Percentiles rank a stretch among this genome's conserved stretches.
Conservation (phyloP, 2,113 vertebrate species). For the Acrocephalus arundinaceus region DNA sequence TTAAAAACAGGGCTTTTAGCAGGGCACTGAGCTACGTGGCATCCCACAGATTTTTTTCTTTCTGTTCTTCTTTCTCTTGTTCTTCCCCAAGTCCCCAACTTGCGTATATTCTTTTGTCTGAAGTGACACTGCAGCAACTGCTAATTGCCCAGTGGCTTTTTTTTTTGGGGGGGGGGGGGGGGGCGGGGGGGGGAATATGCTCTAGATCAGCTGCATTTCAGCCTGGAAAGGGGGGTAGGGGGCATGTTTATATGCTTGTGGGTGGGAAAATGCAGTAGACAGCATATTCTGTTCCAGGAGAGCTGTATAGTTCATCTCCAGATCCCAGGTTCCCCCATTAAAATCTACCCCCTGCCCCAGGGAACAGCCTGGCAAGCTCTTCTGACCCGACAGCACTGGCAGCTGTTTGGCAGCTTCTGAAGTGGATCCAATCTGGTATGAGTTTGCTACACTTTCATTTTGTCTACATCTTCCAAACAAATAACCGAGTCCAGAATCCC, state of each 20-base stretch:
- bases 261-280: conserved; percentile 41
- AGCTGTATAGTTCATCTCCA: conserved; percentile 30
- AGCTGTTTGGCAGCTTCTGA: conserved; percentile 73
- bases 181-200: not conserved
- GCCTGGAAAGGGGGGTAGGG: not conserved
- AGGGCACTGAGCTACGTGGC: not conserved
- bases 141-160: not conserved
- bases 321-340: conserved; percentile 51
- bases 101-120: not conserved
- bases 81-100: not conserved
- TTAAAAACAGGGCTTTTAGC: not conserved
- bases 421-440: conserved; percentile 72
- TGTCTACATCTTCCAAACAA: conserved; percentile 67
- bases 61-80: not conserved
- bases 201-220: conserved; percentile 42
- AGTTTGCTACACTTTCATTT: conserved; percentile 74
- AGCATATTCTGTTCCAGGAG: conserved; percentile 54
- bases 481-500: conserved; percentile 64
- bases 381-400: conserved; percentile 63
- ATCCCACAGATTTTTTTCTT: not conserved
- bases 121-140: conserved; percentile 22
- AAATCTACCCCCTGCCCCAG: conserved; percentile 50
- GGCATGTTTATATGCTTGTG: not conserved
- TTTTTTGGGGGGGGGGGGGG: not conserved
- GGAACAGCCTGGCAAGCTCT: conserved; percentile 64